Base-by-base conservation (phyloP, 2,113 vertebrate genomes). In the Micromys minutus region DNA sequence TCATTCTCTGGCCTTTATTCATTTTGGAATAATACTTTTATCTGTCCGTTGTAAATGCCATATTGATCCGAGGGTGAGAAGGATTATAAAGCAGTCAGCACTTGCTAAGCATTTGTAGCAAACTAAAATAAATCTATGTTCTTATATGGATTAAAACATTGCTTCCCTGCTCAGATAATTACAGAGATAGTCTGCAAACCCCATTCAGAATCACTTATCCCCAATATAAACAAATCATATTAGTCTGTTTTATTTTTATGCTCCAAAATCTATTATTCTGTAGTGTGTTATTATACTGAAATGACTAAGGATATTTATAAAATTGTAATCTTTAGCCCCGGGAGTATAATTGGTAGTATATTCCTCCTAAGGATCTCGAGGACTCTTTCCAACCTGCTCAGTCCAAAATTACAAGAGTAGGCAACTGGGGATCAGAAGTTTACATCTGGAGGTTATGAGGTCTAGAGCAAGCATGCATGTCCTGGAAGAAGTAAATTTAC, bases 151-250 rank as follows among this genome's bases (percentile, higher is more conserved):
- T 26, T 71, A 85, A 88, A 90, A 34, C 95, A 79, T 45, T 31
- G 65, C 57, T 85, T 85, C 52, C 63, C 50, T 13, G 2, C 67
- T 72, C 75, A n/a, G 89, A 94, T 95, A 77, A 95, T 93, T 83
- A 55, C 88, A 89, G 29, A 50, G n/a, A 47, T 88, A 79, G 69
- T 87, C 75, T 75, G 75, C 77, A 92, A 92, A 87, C 42, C 71
- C 76, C 93, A 61, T 71, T 75, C 45, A 61, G 76, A 96, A 85
- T 71, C 81, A 39, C 74, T 94, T 84, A 90, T 88, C 36, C 75
- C 72, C 59, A n/a, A 89, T 83, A 90, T 77, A 96, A 94, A 89
- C 86, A 96, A 93, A 79, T 80, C 59, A 72, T 59, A 91, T 80
- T 84, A n/a, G 72, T 50, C 87, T 85, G 5, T 72, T 93, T 94